Conservation (phyloP, 2,888 invertebrate genomes). For the Sturmia bella region DNA sequence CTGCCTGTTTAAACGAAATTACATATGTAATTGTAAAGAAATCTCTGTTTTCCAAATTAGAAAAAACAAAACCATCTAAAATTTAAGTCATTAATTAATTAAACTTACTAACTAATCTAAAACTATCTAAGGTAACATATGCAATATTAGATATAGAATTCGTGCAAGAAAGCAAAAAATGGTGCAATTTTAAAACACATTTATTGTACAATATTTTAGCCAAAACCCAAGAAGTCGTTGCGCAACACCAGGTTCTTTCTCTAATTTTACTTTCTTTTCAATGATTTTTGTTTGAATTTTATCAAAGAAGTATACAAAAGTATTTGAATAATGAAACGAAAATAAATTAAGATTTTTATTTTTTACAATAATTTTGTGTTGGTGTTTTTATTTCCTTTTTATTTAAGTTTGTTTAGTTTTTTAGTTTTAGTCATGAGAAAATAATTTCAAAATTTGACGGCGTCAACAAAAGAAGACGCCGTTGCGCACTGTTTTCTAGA, state of each 20-base stretch:
- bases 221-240: not conserved
- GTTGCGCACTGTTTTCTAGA: no score
- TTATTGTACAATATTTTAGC: slow-evolving; percentile 42
- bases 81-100: slow-evolving; percentile 54
- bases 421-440: no score
- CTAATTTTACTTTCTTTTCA: slow-evolving; percentile 5
- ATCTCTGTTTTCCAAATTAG: slow-evolving; percentile 43
- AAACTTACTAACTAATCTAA: slow-evolving; percentile 34
- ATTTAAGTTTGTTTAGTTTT: not conserved
- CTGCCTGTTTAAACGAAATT: slow-evolving; percentile 4
- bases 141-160: slow-evolving; percentile 64
- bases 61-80: slow-evolving; percentile 19
- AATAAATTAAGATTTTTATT: slow-evolving; percentile 61
- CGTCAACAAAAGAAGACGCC: no score
- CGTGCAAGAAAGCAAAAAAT: slow-evolving; percentile 10
- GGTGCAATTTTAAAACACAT: slow-evolving; percentile 58
- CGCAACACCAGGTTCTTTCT: slow-evolving; percentile 55
- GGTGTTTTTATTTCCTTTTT: slow-evolving; percentile 52
- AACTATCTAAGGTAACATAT: slow-evolving; percentile 58
- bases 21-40: not conserved
- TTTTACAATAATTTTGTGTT: slow-evolving; percentile 54
- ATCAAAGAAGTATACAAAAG: slow-evolving; percentile 43
- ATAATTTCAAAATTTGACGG: no score
- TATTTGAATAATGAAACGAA: slow-evolving; percentile 49
- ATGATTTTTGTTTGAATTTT: slow-evolving; percentile 35